Evolutionary conservation across 1,140 invertebrate genomes (phyloP).

Genomic region (Euborellia annulipes): DNA sequence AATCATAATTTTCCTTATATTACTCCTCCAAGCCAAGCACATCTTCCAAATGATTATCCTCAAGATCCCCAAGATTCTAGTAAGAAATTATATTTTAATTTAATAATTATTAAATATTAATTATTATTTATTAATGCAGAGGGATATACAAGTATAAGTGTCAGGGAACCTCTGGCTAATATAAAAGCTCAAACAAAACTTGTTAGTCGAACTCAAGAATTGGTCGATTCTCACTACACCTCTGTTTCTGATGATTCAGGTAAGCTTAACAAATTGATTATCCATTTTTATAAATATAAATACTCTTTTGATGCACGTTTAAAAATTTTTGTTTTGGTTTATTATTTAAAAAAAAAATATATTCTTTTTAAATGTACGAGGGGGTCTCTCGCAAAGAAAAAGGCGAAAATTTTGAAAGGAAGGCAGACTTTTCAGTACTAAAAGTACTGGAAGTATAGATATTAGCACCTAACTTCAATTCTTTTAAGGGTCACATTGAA

Average conservation of each 20-base stretch:
- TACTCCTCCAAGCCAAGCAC: slow-evolving; percentile 54
- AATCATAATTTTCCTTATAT: slow-evolving; percentile 79
- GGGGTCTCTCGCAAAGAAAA: too few relatives aligned
- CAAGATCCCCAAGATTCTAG: slow-evolving; percentile 72
- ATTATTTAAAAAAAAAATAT: too few relatives aligned
- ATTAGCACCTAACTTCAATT: too few relatives aligned
- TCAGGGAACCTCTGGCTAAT: slow-evolving; percentile 66
- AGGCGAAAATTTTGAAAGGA: too few relatives aligned
- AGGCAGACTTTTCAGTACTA: too few relatives aligned
- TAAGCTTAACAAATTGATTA: slow-evolving; percentile 22
- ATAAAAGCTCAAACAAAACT: slow-evolving; percentile 42
- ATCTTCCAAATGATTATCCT: slow-evolving; percentile 50
- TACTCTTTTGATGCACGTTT: slow-evolving; percentile 9
- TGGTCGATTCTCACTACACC: slow-evolving; percentile 56
- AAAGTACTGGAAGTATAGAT: too few relatives aligned
- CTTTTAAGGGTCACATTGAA: too few relatives aligned
- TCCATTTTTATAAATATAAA: slow-evolving; percentile 3
- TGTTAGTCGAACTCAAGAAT: slow-evolving; percentile 29
- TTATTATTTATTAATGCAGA: slow-evolving; percentile 34
- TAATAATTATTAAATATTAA: slow-evolving; percentile 1
- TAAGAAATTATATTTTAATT: slow-evolving; percentile 32
- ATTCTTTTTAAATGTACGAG: too few relatives aligned
- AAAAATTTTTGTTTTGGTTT: too few relatives aligned
- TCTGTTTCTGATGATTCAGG: slow-evolving; percentile 73
- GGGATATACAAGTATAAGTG: slow-evolving; percentile 81